A percentile compares a stretch with the other conserved stretches of the same genome.
phyloP scores from a whole-genome alignment of 2,888 invertebrate species.

The Platycnemis pennipes region DNA sequence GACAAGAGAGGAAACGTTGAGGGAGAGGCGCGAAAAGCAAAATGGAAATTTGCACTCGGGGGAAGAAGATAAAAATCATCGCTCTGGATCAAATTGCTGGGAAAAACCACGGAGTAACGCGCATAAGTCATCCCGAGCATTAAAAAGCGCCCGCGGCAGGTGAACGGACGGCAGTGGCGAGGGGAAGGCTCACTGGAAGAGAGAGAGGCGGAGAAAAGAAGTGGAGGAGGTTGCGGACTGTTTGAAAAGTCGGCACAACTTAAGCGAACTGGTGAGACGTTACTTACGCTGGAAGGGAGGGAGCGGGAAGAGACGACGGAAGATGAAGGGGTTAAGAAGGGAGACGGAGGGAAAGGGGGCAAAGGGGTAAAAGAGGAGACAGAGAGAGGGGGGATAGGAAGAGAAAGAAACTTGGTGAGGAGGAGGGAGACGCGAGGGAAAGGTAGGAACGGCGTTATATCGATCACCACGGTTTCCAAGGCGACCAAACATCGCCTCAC shows the following conservation, averaged over 20 bases:
- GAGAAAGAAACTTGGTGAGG: background rate
- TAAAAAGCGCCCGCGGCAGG: constrained; percentile 3
- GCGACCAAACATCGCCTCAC: constrained; percentile 52
- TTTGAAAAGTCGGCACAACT: background rate
- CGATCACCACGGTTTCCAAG: constrained; percentile 23
- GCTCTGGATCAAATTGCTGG: constrained; percentile 1
- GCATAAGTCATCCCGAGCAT: constrained; percentile 1
- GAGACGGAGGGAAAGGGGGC: background rate
- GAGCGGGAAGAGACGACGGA: background rate
- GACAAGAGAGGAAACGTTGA: background rate
- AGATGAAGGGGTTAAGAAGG: background rate
- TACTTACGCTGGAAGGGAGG: background rate
- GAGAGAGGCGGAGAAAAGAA: background rate
- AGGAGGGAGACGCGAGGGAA: background rate
- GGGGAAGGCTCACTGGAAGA: background rate
- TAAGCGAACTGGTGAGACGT: background rate
- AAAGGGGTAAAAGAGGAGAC: background rate
- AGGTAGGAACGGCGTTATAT: background rate
- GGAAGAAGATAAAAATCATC: constrained; percentile 43
- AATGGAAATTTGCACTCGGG: constrained; percentile 6
- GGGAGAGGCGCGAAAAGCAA: constrained; percentile 6
- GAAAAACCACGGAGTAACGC: constrained; percentile 41
- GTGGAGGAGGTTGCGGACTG: background rate
- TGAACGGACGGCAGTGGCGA: background rate
- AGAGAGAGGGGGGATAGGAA: background rate